Evolutionary conservation across 2,113 vertebrate species (phyloP).

Genomic region (Reinhardtius hippoglossoides): DNA sequence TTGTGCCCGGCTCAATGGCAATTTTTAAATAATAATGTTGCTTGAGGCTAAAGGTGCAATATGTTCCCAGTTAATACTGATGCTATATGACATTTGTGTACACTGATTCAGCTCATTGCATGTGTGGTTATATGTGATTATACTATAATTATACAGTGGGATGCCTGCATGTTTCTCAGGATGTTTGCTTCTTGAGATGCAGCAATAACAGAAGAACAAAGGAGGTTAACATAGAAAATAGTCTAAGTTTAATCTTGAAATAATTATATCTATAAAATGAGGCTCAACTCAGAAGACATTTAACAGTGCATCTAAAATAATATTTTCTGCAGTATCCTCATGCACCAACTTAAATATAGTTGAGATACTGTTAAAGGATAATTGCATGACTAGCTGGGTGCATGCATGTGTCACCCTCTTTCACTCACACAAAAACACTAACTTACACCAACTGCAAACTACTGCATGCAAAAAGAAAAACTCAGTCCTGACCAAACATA

Average conservation of each 20-base stretch:
- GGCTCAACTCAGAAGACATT: background rate
- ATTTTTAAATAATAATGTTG: slow-evolving; percentile 9
- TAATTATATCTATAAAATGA: background rate
- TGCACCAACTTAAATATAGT: too few relatives aligned
- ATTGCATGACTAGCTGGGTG: too few relatives aligned
- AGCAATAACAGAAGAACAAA: background rate
- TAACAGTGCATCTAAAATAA: background rate
- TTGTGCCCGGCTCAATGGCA: background rate
- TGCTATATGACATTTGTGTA: slow-evolving; percentile 14
- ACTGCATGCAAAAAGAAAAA: background rate
- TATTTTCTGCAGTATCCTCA: background rate
- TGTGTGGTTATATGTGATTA: slow-evolving; percentile 13
- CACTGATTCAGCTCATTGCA: slow-evolving; percentile 9
- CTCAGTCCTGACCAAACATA: background rate
- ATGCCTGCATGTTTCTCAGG: background rate
- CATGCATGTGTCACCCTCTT: too few relatives aligned
- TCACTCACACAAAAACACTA: background rate
- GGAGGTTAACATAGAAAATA: background rate
- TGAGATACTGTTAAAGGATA: too few relatives aligned
- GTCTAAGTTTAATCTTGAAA: background rate
- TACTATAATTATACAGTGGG: background rate
- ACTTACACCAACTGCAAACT: background rate
- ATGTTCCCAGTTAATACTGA: slow-evolving; percentile 18
- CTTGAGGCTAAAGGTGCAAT: slow-evolving; percentile 27
- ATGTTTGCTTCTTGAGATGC: slow-evolving; percentile 14